Conservation (phyloP, 2,113 vertebrate species). For the Callipepla squamata region DNA sequence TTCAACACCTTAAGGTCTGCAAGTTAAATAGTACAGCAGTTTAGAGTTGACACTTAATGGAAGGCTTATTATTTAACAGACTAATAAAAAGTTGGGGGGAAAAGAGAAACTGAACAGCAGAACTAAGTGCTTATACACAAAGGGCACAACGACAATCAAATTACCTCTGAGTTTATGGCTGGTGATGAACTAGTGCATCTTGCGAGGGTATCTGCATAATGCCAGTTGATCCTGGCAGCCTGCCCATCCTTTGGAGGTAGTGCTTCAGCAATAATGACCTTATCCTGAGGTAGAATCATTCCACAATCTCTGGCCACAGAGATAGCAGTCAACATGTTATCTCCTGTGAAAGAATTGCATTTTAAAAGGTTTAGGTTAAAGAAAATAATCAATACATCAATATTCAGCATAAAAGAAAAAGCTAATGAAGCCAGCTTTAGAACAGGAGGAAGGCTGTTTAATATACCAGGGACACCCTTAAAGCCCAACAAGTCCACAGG, state of each 20-base stretch:
- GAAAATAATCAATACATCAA: not conserved
- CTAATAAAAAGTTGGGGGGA: not conserved
- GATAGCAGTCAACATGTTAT: slow-evolving; percentile 97
- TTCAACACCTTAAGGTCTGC: not conserved
- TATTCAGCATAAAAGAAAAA: not conserved
- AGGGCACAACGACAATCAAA: not conserved
- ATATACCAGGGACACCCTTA: not conserved
- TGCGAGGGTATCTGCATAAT: slow-evolving; percentile 89
- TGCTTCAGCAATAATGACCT: slow-evolving; percentile 95
- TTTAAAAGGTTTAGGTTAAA: not conserved
- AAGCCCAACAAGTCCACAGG: not conserved
- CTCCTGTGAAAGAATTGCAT: slow-evolving; percentile 80
- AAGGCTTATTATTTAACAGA: not conserved
- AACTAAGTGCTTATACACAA: not conserved
- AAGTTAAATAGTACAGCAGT: not conserved
- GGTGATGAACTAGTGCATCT: slow-evolving; percentile 75
- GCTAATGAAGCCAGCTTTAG: not conserved
- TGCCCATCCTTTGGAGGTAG: slow-evolving; percentile 92
- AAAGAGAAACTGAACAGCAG: not conserved
- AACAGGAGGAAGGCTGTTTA: not conserved
- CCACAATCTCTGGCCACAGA: slow-evolving; percentile 97
- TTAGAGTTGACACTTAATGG: not conserved
- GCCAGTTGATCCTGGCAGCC: slow-evolving; percentile 94
- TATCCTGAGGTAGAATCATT: slow-evolving; percentile 95
- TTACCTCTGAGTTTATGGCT: slow-evolving; percentile 84